Evolutionary conservation across 2,797 vertebrate species (phyloP), one percentile per base, ranked within the genome.

Genomic region (Falco rusticolus): DNA sequence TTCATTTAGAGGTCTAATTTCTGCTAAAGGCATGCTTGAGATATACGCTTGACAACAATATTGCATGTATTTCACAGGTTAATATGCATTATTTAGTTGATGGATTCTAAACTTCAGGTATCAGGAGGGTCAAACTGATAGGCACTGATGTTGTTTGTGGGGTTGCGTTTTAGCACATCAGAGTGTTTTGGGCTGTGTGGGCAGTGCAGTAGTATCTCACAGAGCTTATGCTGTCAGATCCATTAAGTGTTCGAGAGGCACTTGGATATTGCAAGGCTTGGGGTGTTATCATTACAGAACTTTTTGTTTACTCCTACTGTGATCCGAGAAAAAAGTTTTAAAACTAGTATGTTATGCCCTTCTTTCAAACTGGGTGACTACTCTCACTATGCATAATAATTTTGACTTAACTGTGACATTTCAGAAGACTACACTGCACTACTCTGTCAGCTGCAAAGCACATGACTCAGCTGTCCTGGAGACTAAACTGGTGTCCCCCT

Each of bases 381-480:
- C 41, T 64, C 21, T 85, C 20, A 28, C 47, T 70, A 7, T 57
- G n/a, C 57, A 10, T 48, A 78, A 72, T 50, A 51, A 53, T 92
- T 86, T 81, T 89, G 57, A 70, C 24, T 84, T 64, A 93, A 78
- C 81, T 72, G 83, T 87, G 65, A 11, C 34, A 50, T 83, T 91
- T 88, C 43, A 78, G 68, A 86, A 64, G 24, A 26, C 33, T 87
- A 4, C 12, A 21, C 22, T 60, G 69, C 45, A 61, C 34, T 59
- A 70, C 31, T 82, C 29, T 64, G 47, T 88, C 83, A 88, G 14
- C 85, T 94, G 79, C 1, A 1, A 88, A 84, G 65, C n/a, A 28
- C 64, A 88, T 90, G 87, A 91, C 85, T 94, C 65, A 75, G 72
- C 75, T 91, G 78, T 84, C 87, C 89, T 90, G 47, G 59, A 82